Percentiles rank a stretch among this genome's conserved stretches.
Evolutionary conservation across 64 coral and sea anemone genomes (phyloP).

Genomic region (Catalaphyllia jardinei): DNA sequence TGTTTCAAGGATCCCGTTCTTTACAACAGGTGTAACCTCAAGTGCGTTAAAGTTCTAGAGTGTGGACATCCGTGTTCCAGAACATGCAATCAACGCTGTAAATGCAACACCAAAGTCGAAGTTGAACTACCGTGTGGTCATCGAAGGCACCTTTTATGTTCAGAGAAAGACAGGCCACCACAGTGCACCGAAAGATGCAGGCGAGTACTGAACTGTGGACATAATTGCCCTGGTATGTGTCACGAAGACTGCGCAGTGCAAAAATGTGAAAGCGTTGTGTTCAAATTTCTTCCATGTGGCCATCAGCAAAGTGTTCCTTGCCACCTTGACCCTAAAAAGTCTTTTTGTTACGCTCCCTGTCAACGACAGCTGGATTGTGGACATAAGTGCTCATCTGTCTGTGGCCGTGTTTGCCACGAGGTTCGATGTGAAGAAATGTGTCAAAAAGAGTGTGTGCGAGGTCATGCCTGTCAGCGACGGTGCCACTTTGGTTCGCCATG

Average conservation of each 20-base stretch:
- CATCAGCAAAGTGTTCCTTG: slow-evolving; percentile 51
- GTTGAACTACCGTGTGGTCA: neutral
- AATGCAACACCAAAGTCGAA: neutral
- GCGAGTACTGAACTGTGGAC: slow-evolving; percentile 36
- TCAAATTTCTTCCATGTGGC: slow-evolving; percentile 44
- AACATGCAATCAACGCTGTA: neutral
- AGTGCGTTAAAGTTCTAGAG: slow-evolving; percentile 12
- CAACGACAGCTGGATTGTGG: slow-evolving; percentile 34
- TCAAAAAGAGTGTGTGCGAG: neutral
- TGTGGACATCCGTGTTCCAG: slow-evolving; percentile 55
- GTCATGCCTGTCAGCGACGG: slow-evolving; percentile 16
- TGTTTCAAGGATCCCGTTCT: slow-evolving; percentile 23
- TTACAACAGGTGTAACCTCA: slow-evolving; percentile 3
- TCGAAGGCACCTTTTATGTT: neutral
- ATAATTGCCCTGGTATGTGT: slow-evolving; percentile 42
- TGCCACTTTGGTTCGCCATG: slow-evolving; percentile 30
- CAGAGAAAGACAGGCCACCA: neutral
- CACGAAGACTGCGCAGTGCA: slow-evolving; percentile 10
- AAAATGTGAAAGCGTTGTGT: neutral
- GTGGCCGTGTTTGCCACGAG: neutral
- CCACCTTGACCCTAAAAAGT: neutral
- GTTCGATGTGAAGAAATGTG: slow-evolving; percentile 9
- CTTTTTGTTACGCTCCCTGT: slow-evolving; percentile 25
- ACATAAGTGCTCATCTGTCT: slow-evolving; percentile 33
- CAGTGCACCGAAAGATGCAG: slow-evolving; percentile 13